Base-by-base conservation (phyloP, 2,113 vertebrate species). In the Salvator merianae region DNA sequence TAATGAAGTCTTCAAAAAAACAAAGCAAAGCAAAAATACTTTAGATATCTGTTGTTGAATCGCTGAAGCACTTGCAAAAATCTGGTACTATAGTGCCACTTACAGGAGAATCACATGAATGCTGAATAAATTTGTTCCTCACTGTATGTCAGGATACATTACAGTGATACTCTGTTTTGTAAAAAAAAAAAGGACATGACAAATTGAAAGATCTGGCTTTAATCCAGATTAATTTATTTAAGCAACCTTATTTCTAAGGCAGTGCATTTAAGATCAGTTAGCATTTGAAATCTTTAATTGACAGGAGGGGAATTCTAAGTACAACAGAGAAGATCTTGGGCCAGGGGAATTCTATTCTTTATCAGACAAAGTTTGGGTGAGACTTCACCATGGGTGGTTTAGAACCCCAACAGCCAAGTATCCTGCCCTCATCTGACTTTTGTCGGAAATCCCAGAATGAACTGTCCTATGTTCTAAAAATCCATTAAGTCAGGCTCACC, bases 21-120 rank as follows among this genome's bases (percentile, higher is more conserved):
- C 50, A 13, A 53, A 53, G 50, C 50, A 53, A 30, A 72, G 68
- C 68, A 59, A 70, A 53, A 40, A 20, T n/a, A 18, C 8, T 73
- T 40, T 66, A 43, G 53, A n/a, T 40, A 34, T 73, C 4, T 13
- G 28, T 13, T 55, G 24, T 12, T 36, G 6, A 24, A 13, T 38
- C 5, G 71, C 47, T 26, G 22, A 30, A 79, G 36, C 26, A 84
- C 32, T 1, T 0, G 0, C 0, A 70, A 77, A 93, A 89, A 87
- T 2, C 66, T 69, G 63, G 89, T 93, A 90, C 91, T 92, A 86
- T 79, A 94, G 89, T 94, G 94, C 93, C 94, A 86, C 93, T 91
- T 90, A 83, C 83, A 90, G 94, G 93, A 74, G 24, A 79, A 20
- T 40, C 26, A 20, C 40, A 59, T 55, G 55, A 81, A 62, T 26